Base-by-base conservation (phyloP, 2,113 vertebrate genomes). In the Entelurus aequoreus region DNA sequence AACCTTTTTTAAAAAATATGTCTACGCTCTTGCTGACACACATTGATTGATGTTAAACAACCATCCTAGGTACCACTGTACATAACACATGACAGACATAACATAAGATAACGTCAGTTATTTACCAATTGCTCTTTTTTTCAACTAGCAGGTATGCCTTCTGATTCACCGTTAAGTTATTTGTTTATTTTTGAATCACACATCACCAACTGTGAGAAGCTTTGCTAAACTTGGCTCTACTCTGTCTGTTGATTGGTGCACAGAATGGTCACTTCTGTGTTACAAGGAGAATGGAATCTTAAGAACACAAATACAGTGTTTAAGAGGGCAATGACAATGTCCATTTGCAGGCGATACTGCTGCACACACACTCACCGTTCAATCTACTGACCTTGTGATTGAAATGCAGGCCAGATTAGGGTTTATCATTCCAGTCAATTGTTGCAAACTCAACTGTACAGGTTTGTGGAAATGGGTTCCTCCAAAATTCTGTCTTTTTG, bases 401-500 rank as follows among this genome's bases (percentile, higher is more conserved):
- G n/a, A 50, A 50, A 50, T 50, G 7, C n/a, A 21, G 19, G 16
- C 50, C 50, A 51, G 9, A 9, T 54, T 8, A 15, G 36, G 53
- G 35, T 54, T 54, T 54, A 54, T 35, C 53, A 54, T 54, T 54
- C 14, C 7, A 9, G 36, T 37, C 35, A 14, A 9, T 54, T 28
- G 54, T 56, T 51, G 74, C 69, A 66, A 72, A 67, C 74, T 60
- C 56, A 15, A 36, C 37, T 15, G 67, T 71, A 65, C 36, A 7
- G 48, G 40, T 52, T 76, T 78, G 59, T 15, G 35, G 52, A 54
- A 37, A 13, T 35, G 8, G 15, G 28, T 71, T 62, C 38, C 55
- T 69, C 65, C 72, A 36, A 63, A 69, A 69, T 65, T 71, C 57
- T 5, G 21, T 54, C 70, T 75, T 77, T 75, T 74, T 63, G 60